Base-by-base conservation (phyloP, 23 tunicate species). In the Botrylloides violaceus region DNA sequence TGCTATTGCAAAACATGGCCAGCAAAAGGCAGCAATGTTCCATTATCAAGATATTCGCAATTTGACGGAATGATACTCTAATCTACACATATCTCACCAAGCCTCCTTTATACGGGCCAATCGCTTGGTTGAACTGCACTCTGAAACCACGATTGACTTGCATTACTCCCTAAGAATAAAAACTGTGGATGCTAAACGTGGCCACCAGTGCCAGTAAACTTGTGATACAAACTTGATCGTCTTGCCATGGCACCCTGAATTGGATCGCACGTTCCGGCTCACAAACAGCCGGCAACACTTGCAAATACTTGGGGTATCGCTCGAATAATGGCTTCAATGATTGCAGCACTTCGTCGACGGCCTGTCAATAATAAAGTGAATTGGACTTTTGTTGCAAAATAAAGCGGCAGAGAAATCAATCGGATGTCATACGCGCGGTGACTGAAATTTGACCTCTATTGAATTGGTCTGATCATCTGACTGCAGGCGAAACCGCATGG, bases 101-200 rank as follows among this genome's bases (percentile, higher is more conserved):
- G 3, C 99, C 99, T 35, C 99, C 99, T 50, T 95, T 95, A 87
- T 95, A 95, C 3, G 99, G 99, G 1, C 99, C 99, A 38, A 95
- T 95, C 5, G 99, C 99, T 58, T 87, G 96, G 72, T 95, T 95
- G 77, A 83, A 95, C 61, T 95, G 99, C 32, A 95, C 99, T 62
- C 99, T 64, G 77, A 95, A 95, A 6, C 99, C 99, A 34, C 99
- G 71, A 91, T 95, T 95, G 4, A 95, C 43, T 39, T 87, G 96
- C 96, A 95, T 95, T 65, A 72, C 75, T 49, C 95, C 95, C 97
- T 88, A 77, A 15, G 61, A 63, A 1, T 7, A 20, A n/a, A 22
- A 68, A 36, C 36, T 47, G 18, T 47, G 12, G 18, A 47, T 47
- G 12, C 18, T 47, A 47, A 47, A 47, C 18, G 12, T 18, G 12